A percentile compares a stretch with the other conserved stretches of the same genome.
phyloP scores from a whole-genome alignment of 2,888 invertebrate genomes.

The Diachrysia chrysitis region DNA sequence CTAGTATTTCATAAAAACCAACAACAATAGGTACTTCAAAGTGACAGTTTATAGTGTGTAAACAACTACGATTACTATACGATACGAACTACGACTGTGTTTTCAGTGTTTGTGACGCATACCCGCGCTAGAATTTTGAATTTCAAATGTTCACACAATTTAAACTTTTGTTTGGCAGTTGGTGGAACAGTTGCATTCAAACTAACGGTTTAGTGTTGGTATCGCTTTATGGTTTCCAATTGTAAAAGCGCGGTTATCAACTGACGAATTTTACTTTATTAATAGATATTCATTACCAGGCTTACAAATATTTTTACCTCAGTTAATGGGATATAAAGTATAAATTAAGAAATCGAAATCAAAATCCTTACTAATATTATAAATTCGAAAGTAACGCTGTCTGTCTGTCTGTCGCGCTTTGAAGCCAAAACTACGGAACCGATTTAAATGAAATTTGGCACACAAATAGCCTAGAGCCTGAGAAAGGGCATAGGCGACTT shows the following conservation, averaged over 20 bases:
- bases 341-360: too few species aligned
- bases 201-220: neutral
- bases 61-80: too few species aligned
- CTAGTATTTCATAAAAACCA: too few species aligned
- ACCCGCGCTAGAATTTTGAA: neutral
- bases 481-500: too few species aligned
- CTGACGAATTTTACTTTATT: neutral
- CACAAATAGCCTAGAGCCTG: too few species aligned
- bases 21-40: too few species aligned
- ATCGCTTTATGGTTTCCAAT: neutral
- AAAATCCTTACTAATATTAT: too few species aligned
- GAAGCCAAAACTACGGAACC: too few species aligned
- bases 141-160: conserved; percentile 2
- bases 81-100: neutral
- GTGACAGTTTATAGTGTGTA: neutral
- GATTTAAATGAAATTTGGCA: too few species aligned
- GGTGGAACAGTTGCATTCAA: neutral
- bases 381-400: too few species aligned
- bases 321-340: too few species aligned
- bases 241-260: neutral
- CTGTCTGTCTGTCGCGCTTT: too few species aligned
- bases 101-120: neutral
- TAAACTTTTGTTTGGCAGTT: neutral
- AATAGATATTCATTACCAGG: neutral
- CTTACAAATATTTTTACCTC: neutral